These are phyloP conservation scores for Tricholaema leucomelas DNA, from an alignment of 2,113 vertebrate species.

Conservation along the genomic window DNA sequence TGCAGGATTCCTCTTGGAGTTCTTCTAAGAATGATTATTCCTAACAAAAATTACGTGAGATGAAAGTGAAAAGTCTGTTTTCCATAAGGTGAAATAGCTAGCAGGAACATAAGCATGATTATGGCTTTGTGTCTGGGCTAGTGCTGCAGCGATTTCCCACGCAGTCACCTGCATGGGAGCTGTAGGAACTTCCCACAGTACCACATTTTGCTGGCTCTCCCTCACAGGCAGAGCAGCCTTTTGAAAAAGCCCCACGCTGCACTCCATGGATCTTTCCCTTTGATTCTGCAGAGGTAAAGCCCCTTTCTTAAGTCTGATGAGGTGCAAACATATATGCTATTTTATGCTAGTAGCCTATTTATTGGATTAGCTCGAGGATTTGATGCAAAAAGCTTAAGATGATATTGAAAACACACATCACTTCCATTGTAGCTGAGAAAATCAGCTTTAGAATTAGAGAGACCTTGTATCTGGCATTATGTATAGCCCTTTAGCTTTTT, in stretches of 20 bases:
- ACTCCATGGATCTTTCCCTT: slow-evolving; percentile 15
- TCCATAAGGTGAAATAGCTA: neutral
- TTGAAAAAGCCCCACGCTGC: neutral
- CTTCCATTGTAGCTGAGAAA: slow-evolving; percentile 80
- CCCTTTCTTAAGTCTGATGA: slow-evolving; percentile 60
- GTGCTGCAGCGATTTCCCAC: neutral
- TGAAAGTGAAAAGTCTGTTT: neutral
- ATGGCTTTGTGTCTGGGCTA: neutral
- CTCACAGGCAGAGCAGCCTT: neutral
- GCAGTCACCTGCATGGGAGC: neutral
- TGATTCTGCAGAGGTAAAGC: slow-evolving; percentile 51
- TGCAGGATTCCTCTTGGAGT: neutral
- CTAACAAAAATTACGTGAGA: neutral
- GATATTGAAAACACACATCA: slow-evolving; percentile 78
- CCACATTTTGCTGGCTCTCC: neutral
- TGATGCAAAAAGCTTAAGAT: slow-evolving; percentile 75
- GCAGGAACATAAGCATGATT: neutral
- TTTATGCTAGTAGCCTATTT: slow-evolving; percentile 70
- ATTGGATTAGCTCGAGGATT: slow-evolving; percentile 78
- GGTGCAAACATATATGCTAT: slow-evolving; percentile 61
- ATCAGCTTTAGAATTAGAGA: slow-evolving; percentile 84
- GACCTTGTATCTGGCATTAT: slow-evolving; percentile 83
- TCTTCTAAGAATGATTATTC: neutral
- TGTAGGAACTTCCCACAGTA: slow-evolving; percentile 2
- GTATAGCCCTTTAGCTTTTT: slow-evolving; percentile 83